Conservation (phyloP, 2,797 vertebrate genomes). For the Phrynocephalus forsythii region DNA sequence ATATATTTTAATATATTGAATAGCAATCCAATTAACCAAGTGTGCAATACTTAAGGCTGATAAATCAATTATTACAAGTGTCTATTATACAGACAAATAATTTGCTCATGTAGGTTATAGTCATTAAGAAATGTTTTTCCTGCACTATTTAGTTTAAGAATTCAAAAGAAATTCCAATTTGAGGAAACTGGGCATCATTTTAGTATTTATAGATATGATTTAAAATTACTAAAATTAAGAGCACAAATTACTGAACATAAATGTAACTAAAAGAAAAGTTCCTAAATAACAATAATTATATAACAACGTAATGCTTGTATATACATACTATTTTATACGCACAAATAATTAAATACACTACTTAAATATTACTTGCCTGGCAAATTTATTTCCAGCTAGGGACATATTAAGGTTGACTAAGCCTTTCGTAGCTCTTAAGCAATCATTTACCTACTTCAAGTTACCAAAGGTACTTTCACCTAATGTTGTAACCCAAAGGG, state of each 20-base stretch:
- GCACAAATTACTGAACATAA: not conserved
- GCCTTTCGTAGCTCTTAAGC: not conserved
- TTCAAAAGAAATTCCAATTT: not conserved
- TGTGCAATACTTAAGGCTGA: not conserved
- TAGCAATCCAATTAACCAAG: not conserved
- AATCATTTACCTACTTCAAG: too few species aligned
- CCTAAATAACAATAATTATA: not conserved
- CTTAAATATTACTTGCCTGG: not conserved
- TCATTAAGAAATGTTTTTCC: not conserved
- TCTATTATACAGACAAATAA: not conserved
- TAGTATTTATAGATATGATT: not conserved
- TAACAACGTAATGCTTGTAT: not conserved
- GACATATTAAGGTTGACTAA: not conserved
- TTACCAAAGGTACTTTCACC: too few species aligned
- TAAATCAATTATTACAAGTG: not conserved
- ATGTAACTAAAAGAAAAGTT: not conserved
- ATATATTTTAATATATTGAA: not conserved
- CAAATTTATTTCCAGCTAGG: not conserved
- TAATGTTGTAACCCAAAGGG: too few species aligned
- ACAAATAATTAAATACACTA: too few species aligned
- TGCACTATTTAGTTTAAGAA: not conserved
- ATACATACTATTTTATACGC: too few species aligned
- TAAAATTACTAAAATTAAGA: not conserved
- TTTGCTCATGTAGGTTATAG: not conserved
- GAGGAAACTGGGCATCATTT: not conserved